A percentile compares a stretch with the other conserved stretches of the same genome.
phyloP scores from a whole-genome alignment of 2,797 vertebrate genomes.

The Tangara arthus region DNA sequence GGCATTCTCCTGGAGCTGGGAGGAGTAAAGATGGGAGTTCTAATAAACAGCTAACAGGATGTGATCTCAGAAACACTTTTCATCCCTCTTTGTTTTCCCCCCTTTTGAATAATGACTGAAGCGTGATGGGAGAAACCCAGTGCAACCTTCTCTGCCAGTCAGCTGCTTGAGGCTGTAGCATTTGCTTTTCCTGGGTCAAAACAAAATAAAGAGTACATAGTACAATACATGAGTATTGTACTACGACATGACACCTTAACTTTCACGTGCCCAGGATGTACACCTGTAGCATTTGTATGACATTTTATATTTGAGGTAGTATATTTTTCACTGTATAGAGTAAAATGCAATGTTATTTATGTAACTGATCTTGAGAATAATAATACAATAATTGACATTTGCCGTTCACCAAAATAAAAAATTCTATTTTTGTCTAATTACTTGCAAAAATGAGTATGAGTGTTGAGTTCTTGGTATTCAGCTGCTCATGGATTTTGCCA shows the following conservation, averaged over 20 bases:
- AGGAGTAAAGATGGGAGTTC: not conserved
- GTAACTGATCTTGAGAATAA: not conserved
- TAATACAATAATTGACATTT: not conserved
- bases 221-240: not conserved
- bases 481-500: not conserved
- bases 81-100: rapidly evolving
- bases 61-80: not conserved
- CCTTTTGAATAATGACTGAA: not conserved
- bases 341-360: not conserved
- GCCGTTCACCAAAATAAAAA: not conserved
- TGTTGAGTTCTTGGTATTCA: not conserved
- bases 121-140: not conserved
- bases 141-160: not conserved
- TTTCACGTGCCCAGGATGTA: not conserved
- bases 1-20: not conserved
- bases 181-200: not conserved
- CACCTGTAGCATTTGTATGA: not conserved
- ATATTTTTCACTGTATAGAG: not conserved
- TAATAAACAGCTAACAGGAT: not conserved
- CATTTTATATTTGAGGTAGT: not conserved
- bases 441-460: not conserved
- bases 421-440: not conserved
- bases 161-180: not conserved
- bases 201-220: not conserved
- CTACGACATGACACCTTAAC: not conserved